Percentiles rank a stretch among this genome's conserved stretches.
Conservation (phyloP, 2,113 vertebrate genomes). For the Proteles cristata region DNA sequence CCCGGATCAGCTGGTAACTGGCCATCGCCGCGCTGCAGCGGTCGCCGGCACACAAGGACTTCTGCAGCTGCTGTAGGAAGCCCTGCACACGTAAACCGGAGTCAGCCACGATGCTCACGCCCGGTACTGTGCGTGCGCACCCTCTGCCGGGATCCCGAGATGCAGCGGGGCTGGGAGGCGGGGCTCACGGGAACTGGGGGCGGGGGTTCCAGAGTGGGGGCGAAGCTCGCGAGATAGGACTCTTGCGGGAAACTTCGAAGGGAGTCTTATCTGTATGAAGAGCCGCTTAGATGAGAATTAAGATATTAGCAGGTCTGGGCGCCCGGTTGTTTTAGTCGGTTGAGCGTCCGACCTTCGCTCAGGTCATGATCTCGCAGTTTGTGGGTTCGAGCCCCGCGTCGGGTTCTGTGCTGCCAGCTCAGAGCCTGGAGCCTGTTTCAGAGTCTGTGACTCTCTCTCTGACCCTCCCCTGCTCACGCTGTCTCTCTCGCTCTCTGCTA, state of each 20-base stretch:
- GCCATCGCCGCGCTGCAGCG: slow-evolving; percentile 79
- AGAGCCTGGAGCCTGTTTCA: too few relatives aligned
- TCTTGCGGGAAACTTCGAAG: rapidly evolving
- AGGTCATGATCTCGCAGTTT: too few relatives aligned
- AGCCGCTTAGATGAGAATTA: rapidly evolving
- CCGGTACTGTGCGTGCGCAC: rapidly evolving
- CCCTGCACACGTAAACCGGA: too few relatives aligned
- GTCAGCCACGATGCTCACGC: too few relatives aligned
- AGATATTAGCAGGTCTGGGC: rapidly evolving
- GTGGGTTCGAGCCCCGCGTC: too few relatives aligned
- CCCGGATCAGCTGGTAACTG: too few relatives aligned
- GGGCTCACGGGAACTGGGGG: not conserved
- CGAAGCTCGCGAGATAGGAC: not conserved
- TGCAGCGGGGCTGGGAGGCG: not conserved
- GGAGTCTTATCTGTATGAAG: rapidly evolving
- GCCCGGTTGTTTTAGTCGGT: too few relatives aligned
- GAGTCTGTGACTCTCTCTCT: too few relatives aligned
- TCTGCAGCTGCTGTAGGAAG: slow-evolving; percentile 87
- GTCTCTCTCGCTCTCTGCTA: too few relatives aligned
- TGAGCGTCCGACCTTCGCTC: too few relatives aligned
- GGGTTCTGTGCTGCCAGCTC: too few relatives aligned
- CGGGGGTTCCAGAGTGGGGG: not conserved
- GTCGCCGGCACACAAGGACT: slow-evolving; percentile 84
- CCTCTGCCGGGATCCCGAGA: rapidly evolving
- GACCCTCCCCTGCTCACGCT: too few relatives aligned